phyloP scores from a whole-genome alignment of 2,113 vertebrate genomes.

The Labeo rohita region DNA sequence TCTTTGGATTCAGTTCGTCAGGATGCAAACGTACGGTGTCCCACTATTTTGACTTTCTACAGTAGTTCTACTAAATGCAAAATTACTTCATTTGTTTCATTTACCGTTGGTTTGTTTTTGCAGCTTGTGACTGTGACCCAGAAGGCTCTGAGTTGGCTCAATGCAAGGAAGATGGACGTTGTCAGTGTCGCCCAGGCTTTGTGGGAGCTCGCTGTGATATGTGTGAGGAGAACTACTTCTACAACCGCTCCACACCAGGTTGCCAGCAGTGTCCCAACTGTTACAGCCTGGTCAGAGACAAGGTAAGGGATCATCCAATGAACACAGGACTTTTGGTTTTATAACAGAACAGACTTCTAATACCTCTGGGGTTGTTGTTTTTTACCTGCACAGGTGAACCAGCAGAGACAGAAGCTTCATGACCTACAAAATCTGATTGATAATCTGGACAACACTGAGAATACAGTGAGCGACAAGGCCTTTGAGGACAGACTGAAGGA shows the following conservation, averaged over 20 bases:
- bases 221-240: constrained; percentile 98
- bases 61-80: not conserved
- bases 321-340: not conserved
- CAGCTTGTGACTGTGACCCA: constrained; percentile 94
- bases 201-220: constrained; percentile 93
- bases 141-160: constrained; percentile 88
- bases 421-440: constrained; percentile 90
- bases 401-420: constrained; percentile 88
- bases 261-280: constrained; percentile 97
- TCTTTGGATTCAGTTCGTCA: constrained; percentile 90
- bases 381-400: constrained; percentile 80
- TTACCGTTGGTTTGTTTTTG: not conserved
- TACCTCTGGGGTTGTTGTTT: not conserved
- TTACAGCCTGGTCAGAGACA: constrained; percentile 92
- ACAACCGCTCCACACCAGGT: constrained; percentile 90
- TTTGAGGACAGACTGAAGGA: constrained; percentile 93
- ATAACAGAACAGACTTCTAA: not conserved
- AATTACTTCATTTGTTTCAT: not conserved
- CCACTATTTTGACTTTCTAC: not conserved
- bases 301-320: constrained; percentile 73
- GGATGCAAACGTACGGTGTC: constrained; percentile 94
- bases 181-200: constrained; percentile 89
- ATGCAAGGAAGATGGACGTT: constrained; percentile 86
- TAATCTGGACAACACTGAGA: constrained; percentile 84
- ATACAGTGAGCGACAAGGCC: constrained; percentile 85